Evolutionary conservation across 1,140 invertebrate genomes (phyloP).

Genomic region (Pemphigus obesinymphae): DNA sequence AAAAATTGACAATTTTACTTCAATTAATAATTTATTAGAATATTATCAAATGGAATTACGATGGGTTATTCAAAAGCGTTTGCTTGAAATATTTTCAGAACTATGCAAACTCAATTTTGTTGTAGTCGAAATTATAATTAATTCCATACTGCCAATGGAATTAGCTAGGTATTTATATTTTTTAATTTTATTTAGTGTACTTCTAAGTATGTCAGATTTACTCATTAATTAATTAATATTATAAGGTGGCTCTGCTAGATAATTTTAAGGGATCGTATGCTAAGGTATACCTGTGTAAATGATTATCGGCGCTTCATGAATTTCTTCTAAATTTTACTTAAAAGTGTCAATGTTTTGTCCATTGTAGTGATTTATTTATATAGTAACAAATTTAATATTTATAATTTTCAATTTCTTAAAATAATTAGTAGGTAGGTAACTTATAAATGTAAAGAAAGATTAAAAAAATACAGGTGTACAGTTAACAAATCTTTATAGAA

Average conservation of each 20-base stretch:
- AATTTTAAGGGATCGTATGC: no score
- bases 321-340: no score
- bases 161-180: constrained; percentile 61
- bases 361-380: no score
- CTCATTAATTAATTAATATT: background rate
- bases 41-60: constrained; percentile 91
- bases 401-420: no score
- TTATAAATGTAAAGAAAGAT: no score
- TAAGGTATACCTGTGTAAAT: no score
- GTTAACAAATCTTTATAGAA: no score
- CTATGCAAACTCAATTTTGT: constrained; percentile 77
- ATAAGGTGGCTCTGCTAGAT: background rate
- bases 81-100: constrained; percentile 80
- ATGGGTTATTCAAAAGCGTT: constrained; percentile 71
- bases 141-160: constrained; percentile 81
- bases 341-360: no score
- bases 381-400: no score
- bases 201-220: background rate
- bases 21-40: constrained; percentile 71
- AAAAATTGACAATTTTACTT: constrained; percentile 68
- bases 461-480: no score
- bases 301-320: no score
- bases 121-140: constrained; percentile 72
- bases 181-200: background rate
- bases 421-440: no score